Evolutionary conservation across 2,113 vertebrate genomes (phyloP).

Genomic region (Azemiops feae): DNA sequence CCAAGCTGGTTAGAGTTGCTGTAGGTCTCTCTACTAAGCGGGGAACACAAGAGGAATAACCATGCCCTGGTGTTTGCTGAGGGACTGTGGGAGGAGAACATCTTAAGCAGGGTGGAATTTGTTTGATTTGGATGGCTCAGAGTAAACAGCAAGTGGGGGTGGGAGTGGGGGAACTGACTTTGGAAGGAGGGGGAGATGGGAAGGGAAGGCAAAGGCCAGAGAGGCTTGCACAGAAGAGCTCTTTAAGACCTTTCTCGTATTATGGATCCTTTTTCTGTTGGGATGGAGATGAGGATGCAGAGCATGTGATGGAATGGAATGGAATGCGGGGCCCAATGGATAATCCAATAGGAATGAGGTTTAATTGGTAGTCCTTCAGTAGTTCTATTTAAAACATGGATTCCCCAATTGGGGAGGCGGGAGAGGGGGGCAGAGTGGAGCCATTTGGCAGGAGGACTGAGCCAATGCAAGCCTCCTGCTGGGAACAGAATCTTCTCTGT

Average conservation of each 20-base stretch:
- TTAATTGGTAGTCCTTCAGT: neutral
- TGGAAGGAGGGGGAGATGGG: neutral
- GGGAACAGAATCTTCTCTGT: neutral
- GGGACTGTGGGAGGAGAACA: neutral
- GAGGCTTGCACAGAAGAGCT: neutral
- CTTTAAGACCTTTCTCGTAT: neutral
- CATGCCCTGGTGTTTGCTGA: constrained; percentile 13
- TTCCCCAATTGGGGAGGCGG: neutral
- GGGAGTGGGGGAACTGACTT: neutral
- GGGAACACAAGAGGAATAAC: neutral
- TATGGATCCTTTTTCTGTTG: neutral
- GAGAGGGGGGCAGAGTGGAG: neutral
- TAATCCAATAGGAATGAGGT: constrained; percentile 12
- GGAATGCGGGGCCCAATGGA: neutral
- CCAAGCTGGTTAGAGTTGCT: neutral
- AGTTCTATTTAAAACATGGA: neutral
- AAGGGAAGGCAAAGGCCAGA: neutral
- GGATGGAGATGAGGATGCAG: neutral
- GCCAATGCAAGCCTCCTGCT: neutral
- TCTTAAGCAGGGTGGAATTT: constrained; percentile 26
- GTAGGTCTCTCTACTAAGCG: neutral
- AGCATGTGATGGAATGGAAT: neutral
- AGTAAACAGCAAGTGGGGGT: constrained; percentile 1
- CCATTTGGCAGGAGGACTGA: neutral
- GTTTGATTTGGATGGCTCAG: constrained; percentile 28